phyloP scores from a whole-genome alignment of 2,113 vertebrate genomes.

The Nerophis ophidion region DNA sequence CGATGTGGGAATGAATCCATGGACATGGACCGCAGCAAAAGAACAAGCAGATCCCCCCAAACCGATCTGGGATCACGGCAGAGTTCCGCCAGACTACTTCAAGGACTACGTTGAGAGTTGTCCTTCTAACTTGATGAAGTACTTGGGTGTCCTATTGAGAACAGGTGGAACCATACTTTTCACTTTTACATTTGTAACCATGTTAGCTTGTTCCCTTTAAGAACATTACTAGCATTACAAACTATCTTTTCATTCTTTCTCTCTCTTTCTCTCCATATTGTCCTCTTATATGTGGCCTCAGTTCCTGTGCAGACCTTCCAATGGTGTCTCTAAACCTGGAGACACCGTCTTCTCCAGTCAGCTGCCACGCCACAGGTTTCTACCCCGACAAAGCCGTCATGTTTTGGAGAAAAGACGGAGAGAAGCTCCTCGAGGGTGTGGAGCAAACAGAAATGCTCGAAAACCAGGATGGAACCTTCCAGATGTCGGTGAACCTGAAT shows the following conservation, averaged over 20 bases:
- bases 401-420: constrained; percentile 5
- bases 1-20: no score
- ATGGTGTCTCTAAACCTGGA: constrained; percentile 25
- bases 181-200: not conserved
- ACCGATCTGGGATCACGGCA: no score
- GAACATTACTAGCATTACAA: not conserved
- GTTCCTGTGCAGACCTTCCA: not conserved
- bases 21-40: no score
- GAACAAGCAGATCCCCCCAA: no score
- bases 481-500: constrained; percentile 31
- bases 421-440: constrained; percentile 33
- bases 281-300: not conserved
- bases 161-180: constrained; percentile 5
- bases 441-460: constrained; percentile 28
- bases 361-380: constrained; percentile 40
- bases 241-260: not conserved
- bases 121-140: constrained; percentile 31
- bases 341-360: constrained; percentile 30
- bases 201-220: not conserved
- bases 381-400: constrained; percentile 17
- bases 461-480: constrained; percentile 51
- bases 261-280: no score
- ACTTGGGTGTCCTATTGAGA: constrained; percentile 27
- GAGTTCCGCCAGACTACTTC: no score
- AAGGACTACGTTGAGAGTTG: constrained; percentile 7